phyloP scores from a whole-genome alignment of 2,797 vertebrate genomes.

The Lacerta agilis region DNA sequence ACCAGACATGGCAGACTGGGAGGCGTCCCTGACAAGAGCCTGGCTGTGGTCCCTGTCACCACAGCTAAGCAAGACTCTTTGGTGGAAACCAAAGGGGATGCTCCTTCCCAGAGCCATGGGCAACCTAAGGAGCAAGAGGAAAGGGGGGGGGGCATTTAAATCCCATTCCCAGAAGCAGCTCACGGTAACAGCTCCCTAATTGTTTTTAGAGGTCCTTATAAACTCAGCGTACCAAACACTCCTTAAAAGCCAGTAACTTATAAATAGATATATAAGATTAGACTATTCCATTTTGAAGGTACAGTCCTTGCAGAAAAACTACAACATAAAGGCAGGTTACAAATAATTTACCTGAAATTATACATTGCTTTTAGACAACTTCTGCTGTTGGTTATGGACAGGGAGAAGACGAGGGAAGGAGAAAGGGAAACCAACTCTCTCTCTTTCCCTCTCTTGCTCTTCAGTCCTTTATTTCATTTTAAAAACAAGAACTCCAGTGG shows the following conservation, averaged over 20 bases:
- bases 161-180: background rate
- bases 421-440: background rate
- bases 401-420: background rate
- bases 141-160: background rate
- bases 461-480: background rate
- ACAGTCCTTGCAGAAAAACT: background rate
- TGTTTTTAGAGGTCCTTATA: too few relatives aligned
- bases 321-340: slow-evolving; percentile 21
- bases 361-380: background rate
- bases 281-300: background rate
- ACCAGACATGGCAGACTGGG: background rate
- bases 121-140: background rate
- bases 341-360: slow-evolving; percentile 18
- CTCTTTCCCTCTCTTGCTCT: background rate
- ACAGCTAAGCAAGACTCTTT: background rate
- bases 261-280: background rate
- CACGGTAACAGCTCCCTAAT: fast-evolving
- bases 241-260: background rate
- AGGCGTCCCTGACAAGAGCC: background rate
- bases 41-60: background rate
- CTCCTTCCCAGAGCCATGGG: background rate
- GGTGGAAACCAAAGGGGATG: background rate
- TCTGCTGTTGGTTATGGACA: background rate
- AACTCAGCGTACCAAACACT: background rate
- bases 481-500: slow-evolving; percentile 9